These are phyloP conservation scores for Euschistus heros DNA, from an alignment of 1,140 invertebrate genomes.

Conservation along the genomic window DNA sequence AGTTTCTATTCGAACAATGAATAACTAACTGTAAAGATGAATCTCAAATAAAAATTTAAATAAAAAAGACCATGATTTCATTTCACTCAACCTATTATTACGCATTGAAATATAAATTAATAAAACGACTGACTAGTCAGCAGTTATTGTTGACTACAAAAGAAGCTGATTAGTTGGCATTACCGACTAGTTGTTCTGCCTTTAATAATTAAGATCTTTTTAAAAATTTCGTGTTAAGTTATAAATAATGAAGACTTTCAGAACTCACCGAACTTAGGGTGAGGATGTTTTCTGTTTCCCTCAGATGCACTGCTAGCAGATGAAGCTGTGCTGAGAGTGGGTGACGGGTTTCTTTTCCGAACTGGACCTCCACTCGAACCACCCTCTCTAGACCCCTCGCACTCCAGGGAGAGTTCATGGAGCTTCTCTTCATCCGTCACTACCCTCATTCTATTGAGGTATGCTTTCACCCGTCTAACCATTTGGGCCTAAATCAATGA, in stretches of 20 bases:
- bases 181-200: too few species aligned
- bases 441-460: constrained; percentile 84
- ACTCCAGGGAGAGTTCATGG: constrained; percentile 77
- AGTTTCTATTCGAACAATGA: too few species aligned
- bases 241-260: not conserved
- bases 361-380: constrained; percentile 44
- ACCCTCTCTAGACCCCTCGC: constrained; percentile 61
- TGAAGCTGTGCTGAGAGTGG: constrained; percentile 77
- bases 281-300: constrained; percentile 45
- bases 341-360: constrained; percentile 68
- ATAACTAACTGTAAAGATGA: too few species aligned
- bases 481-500: constrained; percentile 63
- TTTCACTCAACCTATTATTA: too few species aligned
- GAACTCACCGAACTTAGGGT: constrained; percentile 53
- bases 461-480: constrained; percentile 90
- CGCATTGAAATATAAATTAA: not conserved
- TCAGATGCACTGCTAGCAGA: constrained; percentile 80
- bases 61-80: too few species aligned
- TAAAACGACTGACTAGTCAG: too few species aligned
- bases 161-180: too few species aligned
- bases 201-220: too few species aligned
- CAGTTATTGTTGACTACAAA: too few species aligned
- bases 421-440: constrained; percentile 83
- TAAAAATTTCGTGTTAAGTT: too few species aligned
- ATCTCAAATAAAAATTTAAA: too few species aligned